Conservation (phyloP, 2,888 invertebrate genomes). For the Drosophila subquinaria region DNA sequence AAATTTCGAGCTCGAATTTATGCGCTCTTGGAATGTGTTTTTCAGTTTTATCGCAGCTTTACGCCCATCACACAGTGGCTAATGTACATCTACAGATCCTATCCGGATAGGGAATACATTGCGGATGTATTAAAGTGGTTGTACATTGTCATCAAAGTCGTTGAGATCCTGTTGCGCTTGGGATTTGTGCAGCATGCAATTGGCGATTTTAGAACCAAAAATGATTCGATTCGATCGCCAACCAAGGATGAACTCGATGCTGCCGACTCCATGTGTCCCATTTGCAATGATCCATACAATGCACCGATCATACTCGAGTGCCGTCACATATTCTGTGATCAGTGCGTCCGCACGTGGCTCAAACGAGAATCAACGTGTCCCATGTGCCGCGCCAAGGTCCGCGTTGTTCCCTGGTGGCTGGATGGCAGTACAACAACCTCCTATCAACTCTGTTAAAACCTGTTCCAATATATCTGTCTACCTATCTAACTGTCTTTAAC, state of each 20-base stretch:
- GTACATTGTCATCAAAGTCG: constrained; percentile 92
- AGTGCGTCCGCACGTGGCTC: constrained; percentile 96
- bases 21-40: constrained; percentile 93
- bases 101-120: constrained; percentile 91
- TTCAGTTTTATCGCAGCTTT: constrained; percentile 93
- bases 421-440: constrained; percentile 94
- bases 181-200: constrained; percentile 90
- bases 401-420: constrained; percentile 93
- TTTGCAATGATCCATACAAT: constrained; percentile 95
- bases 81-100: constrained; percentile 92
- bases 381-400: constrained; percentile 94
- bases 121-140: constrained; percentile 92
- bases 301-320: constrained; percentile 93
- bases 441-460: constrained; percentile 90
- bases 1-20: constrained; percentile 96
- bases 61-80: constrained; percentile 95
- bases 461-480: not conserved
- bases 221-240: constrained; percentile 93
- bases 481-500: constrained; percentile 7
- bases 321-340: constrained; percentile 97
- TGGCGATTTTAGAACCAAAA: constrained; percentile 91
- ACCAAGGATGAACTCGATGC: constrained; percentile 92
- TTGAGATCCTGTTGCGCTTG: constrained; percentile 89
- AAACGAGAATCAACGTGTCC: constrained; percentile 95
- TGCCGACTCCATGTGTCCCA: constrained; percentile 93